Base-by-base conservation (phyloP, 2,797 vertebrate genomes). In the Notoglanidium macrostoma region DNA sequence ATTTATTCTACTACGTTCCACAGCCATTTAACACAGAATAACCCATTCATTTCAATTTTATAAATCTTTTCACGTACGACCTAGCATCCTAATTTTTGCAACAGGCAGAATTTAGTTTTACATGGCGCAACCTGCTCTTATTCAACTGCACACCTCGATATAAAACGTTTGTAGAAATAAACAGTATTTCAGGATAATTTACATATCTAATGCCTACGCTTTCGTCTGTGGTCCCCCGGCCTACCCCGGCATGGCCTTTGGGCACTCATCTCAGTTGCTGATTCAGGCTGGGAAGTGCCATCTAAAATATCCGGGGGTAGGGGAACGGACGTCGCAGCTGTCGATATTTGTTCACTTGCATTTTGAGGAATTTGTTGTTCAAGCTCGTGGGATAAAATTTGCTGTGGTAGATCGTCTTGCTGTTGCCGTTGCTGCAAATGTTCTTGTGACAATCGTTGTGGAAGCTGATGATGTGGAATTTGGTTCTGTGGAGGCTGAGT, bases 151-250 rank as follows among this genome's bases (percentile, higher is more conserved):
- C 73, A 63, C 74, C 81, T 49, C 65, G 72, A 89, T 76, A 91
- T 76, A 88, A 90, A 92, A 89, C 79, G 89, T 51, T 78, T 77
- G 76, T 89, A 89, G 84, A 86, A 91, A 90, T 90, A 88, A 90
- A 92, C 83, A 88, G 77, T 72, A 88, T 67, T 74, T 23, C 23
- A 82, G 88, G 65, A 74, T 59, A 83, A 80, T 89, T 91, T 82
- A 85, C 83, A 87, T 63, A 67, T 74, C 85, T 86, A 96, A 90
- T 95, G 96, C 40, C 95, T 93, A 87, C 95, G 92, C 80, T 95
- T 92, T 88, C 95, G 94, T 86, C 95, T 94, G 91, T 96, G 95
- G 78, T 96, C 96, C 19, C 91, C 91, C 76, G 93, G 93, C 91
- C 94, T 93, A 59, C 96, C 95, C 89, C 95, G 94, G 23, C 95